Base-by-base conservation (phyloP, 2,888 invertebrate genomes). In the Microplitis deprimator region DNA sequence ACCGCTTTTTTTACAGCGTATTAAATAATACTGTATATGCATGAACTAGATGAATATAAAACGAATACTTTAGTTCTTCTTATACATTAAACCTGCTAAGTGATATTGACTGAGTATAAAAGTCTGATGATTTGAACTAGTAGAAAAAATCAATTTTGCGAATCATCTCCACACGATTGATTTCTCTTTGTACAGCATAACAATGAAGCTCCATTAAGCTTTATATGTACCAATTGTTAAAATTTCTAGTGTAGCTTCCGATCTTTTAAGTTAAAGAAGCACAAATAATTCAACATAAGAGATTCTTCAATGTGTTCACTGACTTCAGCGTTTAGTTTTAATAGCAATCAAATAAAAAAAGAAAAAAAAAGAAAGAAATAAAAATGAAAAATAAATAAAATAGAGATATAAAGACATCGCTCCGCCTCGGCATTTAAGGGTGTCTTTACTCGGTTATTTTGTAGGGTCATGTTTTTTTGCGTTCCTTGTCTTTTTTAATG, bases 401-500 rank as follows among this genome's bases (percentile, higher is more conserved):
- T 29, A 60, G 59, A 29, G 50, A 10, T 50, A 65, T 39, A 73
- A 60, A 73, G 61, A 20, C 1, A 20, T 64, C n/a, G 20, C 29
- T 39, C 64, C 73, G 73, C 73, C 73, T 40, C 50, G 41, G 20
- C 64, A 16, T 73, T 73, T 64, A 60, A 59, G 16, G 73, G 60
- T 73, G 73, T 73, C 68, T 59, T 71, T 61, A n/a, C 71, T 39
- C 61, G 65, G 39, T 50, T 41, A 73, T 65, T 73, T 81, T 77
- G 20, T 77, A 77, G 73, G 75, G 73, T 77, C 79, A 79, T 80
- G 84, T 81, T 82, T 82, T 81, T 83, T 80, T 79, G 29, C 64
- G 71, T 68, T 69, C 69, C 68, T 50, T 67, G 16, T 74, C 77
- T 61, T 70, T 76, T 73, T 79, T 62, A 59, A 39, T 61, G 69